phyloP scores from a whole-genome alignment of 2,797 vertebrate genomes.

The Gymnoscopelus braueri region DNA sequence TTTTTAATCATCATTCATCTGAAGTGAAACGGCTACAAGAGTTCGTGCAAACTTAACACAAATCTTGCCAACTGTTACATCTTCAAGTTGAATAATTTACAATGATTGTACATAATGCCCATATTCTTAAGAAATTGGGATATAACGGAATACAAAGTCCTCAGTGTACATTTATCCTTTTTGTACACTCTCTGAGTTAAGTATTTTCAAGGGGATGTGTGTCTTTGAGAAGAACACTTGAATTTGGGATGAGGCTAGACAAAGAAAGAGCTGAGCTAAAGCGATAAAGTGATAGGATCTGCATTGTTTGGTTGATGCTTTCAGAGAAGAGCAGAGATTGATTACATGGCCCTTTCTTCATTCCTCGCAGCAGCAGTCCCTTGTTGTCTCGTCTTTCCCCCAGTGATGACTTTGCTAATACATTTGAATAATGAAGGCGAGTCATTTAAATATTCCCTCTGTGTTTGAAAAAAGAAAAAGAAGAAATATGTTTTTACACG shows the following conservation, averaged over 20 bases:
- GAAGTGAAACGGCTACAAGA: slow-evolving; percentile 7
- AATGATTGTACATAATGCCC: neutral
- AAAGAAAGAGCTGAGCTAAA: neutral
- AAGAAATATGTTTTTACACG: slow-evolving; percentile 81
- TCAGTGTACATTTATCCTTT: too few species aligned
- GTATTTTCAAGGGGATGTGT: neutral
- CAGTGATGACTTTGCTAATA: slow-evolving; percentile 82
- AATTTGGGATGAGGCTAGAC: slow-evolving; percentile 37
- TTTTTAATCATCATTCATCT: too few species aligned
- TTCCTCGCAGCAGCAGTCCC: slow-evolving; percentile 73
- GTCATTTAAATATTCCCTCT: slow-evolving; percentile 87
- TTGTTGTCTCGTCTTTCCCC: slow-evolving; percentile 72
- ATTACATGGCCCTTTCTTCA: slow-evolving; percentile 67
- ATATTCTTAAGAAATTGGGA: too few species aligned
- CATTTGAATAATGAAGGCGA: slow-evolving; percentile 85
- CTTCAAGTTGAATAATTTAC: slow-evolving; percentile 30
- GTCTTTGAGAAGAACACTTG: slow-evolving; percentile 7
- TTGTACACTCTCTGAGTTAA: too few species aligned
- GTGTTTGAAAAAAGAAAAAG: slow-evolving; percentile 75
- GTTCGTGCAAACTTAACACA: slow-evolving; percentile 2
- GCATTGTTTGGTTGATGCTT: slow-evolving; percentile 65
- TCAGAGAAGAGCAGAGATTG: slow-evolving; percentile 71
- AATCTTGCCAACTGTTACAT: slow-evolving; percentile 4
- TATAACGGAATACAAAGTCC: too few species aligned
- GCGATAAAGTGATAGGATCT: slow-evolving; percentile 33